phyloP scores from a whole-genome alignment of 2,888 invertebrate genomes.

The Labia minor region DNA sequence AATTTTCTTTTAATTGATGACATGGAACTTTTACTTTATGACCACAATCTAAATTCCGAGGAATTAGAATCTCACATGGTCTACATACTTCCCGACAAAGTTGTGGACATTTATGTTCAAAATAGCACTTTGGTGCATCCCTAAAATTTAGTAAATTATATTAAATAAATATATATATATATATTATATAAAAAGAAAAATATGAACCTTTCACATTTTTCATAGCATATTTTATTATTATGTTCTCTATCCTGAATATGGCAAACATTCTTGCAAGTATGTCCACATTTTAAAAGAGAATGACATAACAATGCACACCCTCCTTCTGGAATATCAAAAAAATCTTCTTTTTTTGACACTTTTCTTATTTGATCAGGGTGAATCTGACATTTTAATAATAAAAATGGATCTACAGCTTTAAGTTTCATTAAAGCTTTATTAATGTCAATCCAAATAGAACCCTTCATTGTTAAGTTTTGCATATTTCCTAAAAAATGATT shows the following conservation, averaged over 20 bases:
- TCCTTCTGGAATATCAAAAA: slow-evolving; percentile 41
- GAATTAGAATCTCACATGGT: slow-evolving; percentile 38
- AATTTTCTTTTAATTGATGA: slow-evolving; percentile 36
- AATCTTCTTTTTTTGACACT: slow-evolving; percentile 25
- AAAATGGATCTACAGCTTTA: not conserved
- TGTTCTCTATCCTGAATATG: slow-evolving; percentile 49
- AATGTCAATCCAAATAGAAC: slow-evolving; percentile 46
- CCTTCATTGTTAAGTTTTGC: slow-evolving; percentile 43
- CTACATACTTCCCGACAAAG: not conserved
- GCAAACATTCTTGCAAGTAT: slow-evolving; percentile 49
- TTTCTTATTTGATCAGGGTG: slow-evolving; percentile 35
- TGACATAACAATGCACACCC: slow-evolving; percentile 50
- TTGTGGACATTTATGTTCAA: slow-evolving; percentile 42
- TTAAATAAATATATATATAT: not conserved
- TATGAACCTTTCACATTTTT: slow-evolving; percentile 35
- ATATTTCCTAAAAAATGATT: slow-evolving; percentile 51
- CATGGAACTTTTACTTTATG: slow-evolving; percentile 41
- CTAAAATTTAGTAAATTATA: slow-evolving; percentile 15
- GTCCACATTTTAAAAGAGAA: slow-evolving; percentile 46
- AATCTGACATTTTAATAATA: slow-evolving; percentile 33
- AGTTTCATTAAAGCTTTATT: slow-evolving; percentile 27
- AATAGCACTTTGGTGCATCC: slow-evolving; percentile 34
- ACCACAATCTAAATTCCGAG: slow-evolving; percentile 40
- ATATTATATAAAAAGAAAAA: slow-evolving; percentile 18
- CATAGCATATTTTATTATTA: slow-evolving; percentile 37